Evolutionary conservation across 2,797 vertebrate species (phyloP).

Genomic region (Gymnodraco acuticeps): DNA sequence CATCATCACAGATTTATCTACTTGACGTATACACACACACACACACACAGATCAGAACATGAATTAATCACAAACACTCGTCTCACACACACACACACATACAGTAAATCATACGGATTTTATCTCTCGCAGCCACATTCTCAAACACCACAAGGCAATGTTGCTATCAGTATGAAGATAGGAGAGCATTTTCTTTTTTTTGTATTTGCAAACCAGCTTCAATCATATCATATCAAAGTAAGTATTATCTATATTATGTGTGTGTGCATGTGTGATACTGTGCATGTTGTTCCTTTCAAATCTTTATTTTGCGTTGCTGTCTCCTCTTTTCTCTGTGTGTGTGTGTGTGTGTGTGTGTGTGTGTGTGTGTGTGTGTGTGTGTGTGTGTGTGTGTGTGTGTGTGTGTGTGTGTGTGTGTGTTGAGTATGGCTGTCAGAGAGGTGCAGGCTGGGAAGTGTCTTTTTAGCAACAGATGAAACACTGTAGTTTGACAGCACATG

Average conservation of each 20-base stretch:
- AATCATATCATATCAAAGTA: conserved; percentile 50
- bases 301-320: conserved; percentile 56
- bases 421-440: conserved; percentile 69
- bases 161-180: conserved; percentile 24
- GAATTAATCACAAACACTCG: not conserved
- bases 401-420: conserved; percentile 25
- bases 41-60: conserved; percentile 2
- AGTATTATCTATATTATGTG: conserved; percentile 46
- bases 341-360: no score
- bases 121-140: conserved; percentile 40
- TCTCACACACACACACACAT: not conserved
- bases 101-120: conserved; percentile 60
- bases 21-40: conserved; percentile 43
- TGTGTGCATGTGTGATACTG: conserved; percentile 34
- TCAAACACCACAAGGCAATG: conserved; percentile 25
- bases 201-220: conserved; percentile 30
- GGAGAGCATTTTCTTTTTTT: conserved; percentile 5
- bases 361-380: no score
- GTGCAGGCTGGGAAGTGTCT: conserved; percentile 69
- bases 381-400: no score
- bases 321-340: conserved; percentile 29
- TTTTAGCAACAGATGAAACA: conserved; percentile 80
- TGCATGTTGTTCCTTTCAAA: conserved; percentile 55
- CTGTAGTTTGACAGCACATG: conserved; percentile 74
- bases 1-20: conserved; percentile 61